Conservation (phyloP, 30 jellyfish, hydroid and myxozoan genomes). For the Aurelia aurita region DNA sequence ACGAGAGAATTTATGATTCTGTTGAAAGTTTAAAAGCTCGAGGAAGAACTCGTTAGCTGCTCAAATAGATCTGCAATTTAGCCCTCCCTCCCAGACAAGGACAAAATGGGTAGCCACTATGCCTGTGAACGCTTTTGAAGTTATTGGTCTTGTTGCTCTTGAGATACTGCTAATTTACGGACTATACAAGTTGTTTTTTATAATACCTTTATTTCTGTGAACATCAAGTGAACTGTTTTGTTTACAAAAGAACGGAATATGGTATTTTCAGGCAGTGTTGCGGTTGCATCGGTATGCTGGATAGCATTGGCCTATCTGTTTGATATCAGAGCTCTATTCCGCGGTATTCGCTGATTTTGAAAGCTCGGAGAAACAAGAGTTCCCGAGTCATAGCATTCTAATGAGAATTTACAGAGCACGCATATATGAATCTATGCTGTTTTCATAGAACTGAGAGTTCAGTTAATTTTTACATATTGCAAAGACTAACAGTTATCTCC, state of each 20-base stretch:
- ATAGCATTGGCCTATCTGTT: constrained; percentile 53
- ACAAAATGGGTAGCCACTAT: constrained; percentile 18
- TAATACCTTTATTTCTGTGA: constrained; percentile 36
- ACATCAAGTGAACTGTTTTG: not conserved
- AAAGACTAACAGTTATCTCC: no score
- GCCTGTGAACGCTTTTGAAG: constrained; percentile 58
- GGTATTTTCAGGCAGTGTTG: constrained; percentile 69
- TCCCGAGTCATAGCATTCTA: no score
- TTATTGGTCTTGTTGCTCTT: constrained; percentile 64
- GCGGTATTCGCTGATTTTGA: constrained; percentile 20
- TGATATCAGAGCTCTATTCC: constrained; percentile 46
- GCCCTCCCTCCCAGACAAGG: no score
- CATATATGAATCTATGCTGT: no score
- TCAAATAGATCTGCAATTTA: no score
- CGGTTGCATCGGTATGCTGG: constrained; percentile 66
- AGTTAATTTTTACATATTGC: no score
- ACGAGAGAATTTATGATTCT: no score
- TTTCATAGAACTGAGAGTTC: no score
- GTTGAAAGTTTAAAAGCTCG: no score
- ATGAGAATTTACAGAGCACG: no score
- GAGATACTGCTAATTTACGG: constrained; percentile 73
- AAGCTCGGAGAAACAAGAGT: no score
- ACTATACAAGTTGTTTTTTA: constrained; percentile 53
- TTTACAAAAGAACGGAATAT: constrained; percentile 1
- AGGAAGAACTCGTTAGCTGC: no score